Evolutionary conservation across 2,113 vertebrate genomes (phyloP).

Genomic region (Barbus barbus): DNA sequence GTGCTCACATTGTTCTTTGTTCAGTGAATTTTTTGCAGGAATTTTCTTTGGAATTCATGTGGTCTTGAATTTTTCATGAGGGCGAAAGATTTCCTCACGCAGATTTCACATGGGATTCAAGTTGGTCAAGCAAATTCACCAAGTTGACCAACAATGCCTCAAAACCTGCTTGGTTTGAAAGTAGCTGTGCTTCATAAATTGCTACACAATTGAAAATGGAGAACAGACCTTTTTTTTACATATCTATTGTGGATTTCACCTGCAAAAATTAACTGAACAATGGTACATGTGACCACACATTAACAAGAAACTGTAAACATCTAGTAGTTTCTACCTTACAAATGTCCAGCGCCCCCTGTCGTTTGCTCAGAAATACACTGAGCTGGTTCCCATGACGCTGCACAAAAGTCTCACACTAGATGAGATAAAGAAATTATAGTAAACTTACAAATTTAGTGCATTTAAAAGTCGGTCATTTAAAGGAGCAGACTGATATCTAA

Average conservation of each 20-base stretch:
- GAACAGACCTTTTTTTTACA: background rate
- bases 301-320: background rate
- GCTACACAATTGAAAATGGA: background rate
- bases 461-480: background rate
- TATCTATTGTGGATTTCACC: no score
- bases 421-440: background rate
- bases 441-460: background rate
- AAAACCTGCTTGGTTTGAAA: background rate
- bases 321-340: conserved; percentile 61
- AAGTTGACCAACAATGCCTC: background rate
- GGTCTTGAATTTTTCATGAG: no score
- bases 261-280: no score
- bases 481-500: conserved; percentile 14
- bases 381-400: conserved; percentile 41
- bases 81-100: no score
- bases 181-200: background rate
- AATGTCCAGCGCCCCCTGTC: conserved; percentile 36
- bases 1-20: no score
- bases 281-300: no score
- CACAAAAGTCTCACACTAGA: conserved; percentile 72
- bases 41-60: no score
- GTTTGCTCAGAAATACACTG: conserved; percentile 46
- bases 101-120: background rate
- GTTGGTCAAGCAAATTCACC: background rate
- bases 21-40: no score